Evolutionary conservation across 1,140 invertebrate genomes (phyloP).

Genomic region (Nephila pilipes): DNA sequence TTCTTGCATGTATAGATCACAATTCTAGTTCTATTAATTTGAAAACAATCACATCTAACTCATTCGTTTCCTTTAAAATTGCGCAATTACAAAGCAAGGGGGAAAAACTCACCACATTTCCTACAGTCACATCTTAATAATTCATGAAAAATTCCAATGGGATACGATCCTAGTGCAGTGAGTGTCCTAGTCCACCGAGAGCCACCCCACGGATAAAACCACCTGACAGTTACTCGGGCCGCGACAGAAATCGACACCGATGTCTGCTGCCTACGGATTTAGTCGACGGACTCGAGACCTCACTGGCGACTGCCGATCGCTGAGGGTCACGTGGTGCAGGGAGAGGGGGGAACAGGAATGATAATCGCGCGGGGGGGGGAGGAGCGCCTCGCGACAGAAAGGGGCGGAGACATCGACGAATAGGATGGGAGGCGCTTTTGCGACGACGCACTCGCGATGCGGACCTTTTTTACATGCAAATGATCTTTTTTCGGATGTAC

Average conservation of each 20-base stretch:
- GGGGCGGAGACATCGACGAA: constrained; percentile 47
- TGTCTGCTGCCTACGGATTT: constrained; percentile 5
- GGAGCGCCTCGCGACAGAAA: constrained; percentile 55
- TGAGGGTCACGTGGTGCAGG: constrained; percentile 23
- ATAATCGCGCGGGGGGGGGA: background rate
- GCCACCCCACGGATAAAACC: background rate
- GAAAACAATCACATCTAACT: too few species aligned
- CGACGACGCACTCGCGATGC: background rate
- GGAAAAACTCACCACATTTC: background rate
- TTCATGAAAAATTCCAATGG: background rate
- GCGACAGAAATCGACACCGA: background rate
- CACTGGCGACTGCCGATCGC: constrained; percentile 28
- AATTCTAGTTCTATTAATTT: too few species aligned
- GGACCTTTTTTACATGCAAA: background rate
- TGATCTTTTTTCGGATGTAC: background rate
- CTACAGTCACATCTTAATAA: background rate
- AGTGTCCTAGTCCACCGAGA: background rate
- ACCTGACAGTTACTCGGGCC: background rate
- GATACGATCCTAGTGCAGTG: background rate
- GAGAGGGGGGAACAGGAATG: background rate
- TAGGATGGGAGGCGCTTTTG: constrained; percentile 6
- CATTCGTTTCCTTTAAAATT: background rate
- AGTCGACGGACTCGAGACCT: background rate
- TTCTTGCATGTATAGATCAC: too few species aligned
- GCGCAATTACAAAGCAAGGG: background rate